Conservation (phyloP, 2,797 vertebrate genomes). For the Garrulus glandarius region DNA sequence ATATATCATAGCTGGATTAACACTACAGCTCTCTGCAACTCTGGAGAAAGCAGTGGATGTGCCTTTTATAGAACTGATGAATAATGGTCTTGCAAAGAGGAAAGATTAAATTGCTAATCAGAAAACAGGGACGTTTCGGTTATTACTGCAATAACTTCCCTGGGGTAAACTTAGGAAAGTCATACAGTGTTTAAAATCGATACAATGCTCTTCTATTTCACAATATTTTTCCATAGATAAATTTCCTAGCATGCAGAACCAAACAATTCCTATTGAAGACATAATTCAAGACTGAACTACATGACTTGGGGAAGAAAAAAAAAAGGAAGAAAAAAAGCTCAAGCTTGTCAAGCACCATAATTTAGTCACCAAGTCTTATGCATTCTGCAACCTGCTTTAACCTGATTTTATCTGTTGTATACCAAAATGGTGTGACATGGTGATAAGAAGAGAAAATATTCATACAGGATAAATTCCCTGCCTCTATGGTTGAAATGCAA, state of each 20-base stretch:
- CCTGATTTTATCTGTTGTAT: neutral
- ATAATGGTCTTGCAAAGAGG: neutral
- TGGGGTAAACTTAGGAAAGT: neutral
- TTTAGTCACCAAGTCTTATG: neutral
- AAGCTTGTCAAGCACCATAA: neutral
- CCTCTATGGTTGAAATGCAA: neutral
- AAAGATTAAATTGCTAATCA: neutral
- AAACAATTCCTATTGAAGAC: neutral
- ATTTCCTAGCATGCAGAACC: neutral
- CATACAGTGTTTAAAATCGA: neutral
- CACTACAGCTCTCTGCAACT: neutral
- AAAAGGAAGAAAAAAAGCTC: neutral
- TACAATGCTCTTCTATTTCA: neutral
- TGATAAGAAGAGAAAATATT: neutral
- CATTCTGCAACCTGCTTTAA: neutral
- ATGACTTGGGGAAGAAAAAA: neutral
- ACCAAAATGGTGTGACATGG: fast-evolving
- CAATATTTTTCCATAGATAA: neutral
- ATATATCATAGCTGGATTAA: conserved; percentile 15
- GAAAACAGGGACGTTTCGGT: neutral
- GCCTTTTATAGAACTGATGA: neutral
- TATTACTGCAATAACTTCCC: neutral
- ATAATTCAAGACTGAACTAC: neutral
- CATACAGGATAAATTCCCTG: neutral
- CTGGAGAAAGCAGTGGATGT: neutral